phyloP scores from a whole-genome alignment of 2,888 invertebrate species.

The Scrobipalpa costella region DNA sequence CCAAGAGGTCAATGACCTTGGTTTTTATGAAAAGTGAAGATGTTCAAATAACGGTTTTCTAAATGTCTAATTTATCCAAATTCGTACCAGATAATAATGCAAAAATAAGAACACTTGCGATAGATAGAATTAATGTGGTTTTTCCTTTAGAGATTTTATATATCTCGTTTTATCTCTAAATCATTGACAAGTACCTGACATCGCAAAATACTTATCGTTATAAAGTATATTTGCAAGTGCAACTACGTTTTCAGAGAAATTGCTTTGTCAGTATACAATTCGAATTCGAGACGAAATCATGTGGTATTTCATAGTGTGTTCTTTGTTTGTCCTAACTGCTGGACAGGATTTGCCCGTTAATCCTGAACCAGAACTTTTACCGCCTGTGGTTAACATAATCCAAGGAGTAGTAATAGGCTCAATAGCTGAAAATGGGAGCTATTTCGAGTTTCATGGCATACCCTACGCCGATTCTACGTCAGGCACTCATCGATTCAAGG shows the following conservation, averaged over 20 bases:
- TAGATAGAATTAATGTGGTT: not conserved
- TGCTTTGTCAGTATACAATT: slow-evolving; percentile 39
- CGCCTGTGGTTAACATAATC: slow-evolving; percentile 44
- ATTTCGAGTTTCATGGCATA: slow-evolving; percentile 64
- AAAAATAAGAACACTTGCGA: not conserved
- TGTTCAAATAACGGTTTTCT: slow-evolving; percentile 29
- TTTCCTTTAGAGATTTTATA: not conserved
- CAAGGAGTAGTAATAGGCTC: slow-evolving; percentile 63
- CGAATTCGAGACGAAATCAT: slow-evolving; percentile 43
- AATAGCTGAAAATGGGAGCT: slow-evolving; percentile 46
- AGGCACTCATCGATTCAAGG: slow-evolving; percentile 66
- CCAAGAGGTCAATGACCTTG: slow-evolving; percentile 53
- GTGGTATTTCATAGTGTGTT: slow-evolving; percentile 44
- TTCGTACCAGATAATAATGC: not conserved
- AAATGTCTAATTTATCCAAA: not conserved
- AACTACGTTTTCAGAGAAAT: slow-evolving; percentile 1
- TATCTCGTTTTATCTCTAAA: slow-evolving; percentile 1
- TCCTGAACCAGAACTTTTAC: slow-evolving; percentile 11
- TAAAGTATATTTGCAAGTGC: not conserved
- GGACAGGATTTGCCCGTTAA: slow-evolving; percentile 35
- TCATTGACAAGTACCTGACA: slow-evolving; percentile 8
- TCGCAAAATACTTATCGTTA: not conserved
- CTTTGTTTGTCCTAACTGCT: slow-evolving; percentile 35
- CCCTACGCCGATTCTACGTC: slow-evolving; percentile 70
- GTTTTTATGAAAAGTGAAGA: slow-evolving; percentile 34